These are phyloP conservation scores for Gymnocypris eckloni DNA, from an alignment of 2,797 vertebrate species.

Conservation along the genomic window DNA sequence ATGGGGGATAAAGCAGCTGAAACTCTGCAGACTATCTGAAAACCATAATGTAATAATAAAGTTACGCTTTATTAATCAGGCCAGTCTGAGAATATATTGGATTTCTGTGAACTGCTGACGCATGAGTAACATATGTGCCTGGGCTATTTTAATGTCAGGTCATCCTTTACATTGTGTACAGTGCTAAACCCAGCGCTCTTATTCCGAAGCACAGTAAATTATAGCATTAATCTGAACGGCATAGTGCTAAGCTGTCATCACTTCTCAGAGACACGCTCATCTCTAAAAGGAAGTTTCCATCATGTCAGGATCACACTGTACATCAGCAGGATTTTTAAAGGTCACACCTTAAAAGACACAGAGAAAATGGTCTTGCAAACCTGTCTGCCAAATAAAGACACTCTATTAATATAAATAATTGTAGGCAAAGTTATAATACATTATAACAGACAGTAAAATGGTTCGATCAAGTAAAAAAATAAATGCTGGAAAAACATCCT, in stretches of 20 bases:
- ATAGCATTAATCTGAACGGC: conserved; percentile 15
- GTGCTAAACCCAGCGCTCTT: conserved; percentile 51
- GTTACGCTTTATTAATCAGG: conserved; percentile 40
- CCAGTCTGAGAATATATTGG: background rate
- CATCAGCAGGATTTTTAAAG: background rate
- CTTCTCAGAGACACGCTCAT: background rate
- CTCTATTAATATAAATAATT: background rate
- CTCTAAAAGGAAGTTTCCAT: background rate
- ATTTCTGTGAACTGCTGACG: conserved; percentile 60
- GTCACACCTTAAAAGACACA: background rate
- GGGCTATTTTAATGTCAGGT: conserved; percentile 61
- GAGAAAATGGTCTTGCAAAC: background rate
- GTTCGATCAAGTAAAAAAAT: too few relatives aligned
- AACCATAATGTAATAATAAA: conserved; percentile 56
- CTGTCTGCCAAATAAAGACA: background rate
- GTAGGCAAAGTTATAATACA: background rate
- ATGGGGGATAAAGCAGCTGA: background rate
- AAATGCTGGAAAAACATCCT: too few relatives aligned
- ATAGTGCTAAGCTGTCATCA: background rate
- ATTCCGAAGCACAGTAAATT: conserved; percentile 17
- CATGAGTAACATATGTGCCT: conserved; percentile 6
- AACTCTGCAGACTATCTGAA: conserved; percentile 4
- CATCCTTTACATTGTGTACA: conserved; percentile 60
- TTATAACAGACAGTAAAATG: too few relatives aligned
- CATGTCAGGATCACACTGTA: background rate